Conservation (phyloP, 2,113 vertebrate genomes). For the Pachypanchax playfairii region DNA sequence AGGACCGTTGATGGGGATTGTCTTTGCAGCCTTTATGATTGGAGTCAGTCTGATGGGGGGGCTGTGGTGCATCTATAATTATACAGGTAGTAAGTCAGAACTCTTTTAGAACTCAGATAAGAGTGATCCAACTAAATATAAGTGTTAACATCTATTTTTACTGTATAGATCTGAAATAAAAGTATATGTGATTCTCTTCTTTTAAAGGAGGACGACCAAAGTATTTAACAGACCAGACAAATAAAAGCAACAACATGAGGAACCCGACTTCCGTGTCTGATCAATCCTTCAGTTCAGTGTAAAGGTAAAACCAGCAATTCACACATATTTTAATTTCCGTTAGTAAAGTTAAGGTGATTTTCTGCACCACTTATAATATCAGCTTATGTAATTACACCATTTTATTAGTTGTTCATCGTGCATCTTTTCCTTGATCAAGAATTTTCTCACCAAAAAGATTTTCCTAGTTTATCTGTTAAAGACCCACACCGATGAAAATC, state of each 20-base stretch:
- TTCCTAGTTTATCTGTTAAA: no score
- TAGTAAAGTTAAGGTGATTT: no score
- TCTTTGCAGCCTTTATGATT: slow-evolving; percentile 79
- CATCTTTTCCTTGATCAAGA: no score
- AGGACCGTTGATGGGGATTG: slow-evolving; percentile 67
- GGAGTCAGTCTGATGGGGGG: slow-evolving; percentile 77
- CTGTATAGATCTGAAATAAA: not conserved
- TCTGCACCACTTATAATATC: no score
- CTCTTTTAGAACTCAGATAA: no score
- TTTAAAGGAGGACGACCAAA: slow-evolving; percentile 29
- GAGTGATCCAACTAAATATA: no score
- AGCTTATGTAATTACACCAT: no score
- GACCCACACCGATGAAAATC: no score
- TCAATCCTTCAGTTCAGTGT: slow-evolving; percentile 69
- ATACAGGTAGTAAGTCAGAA: slow-evolving; percentile 74
- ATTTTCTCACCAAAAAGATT: no score
- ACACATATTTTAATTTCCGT: no score
- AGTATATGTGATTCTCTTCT: slow-evolving; percentile 1
- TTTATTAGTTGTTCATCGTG: no score
- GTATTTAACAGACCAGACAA: slow-evolving; percentile 28
- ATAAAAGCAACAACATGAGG: slow-evolving; percentile 12
- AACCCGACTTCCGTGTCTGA: slow-evolving; percentile 31
- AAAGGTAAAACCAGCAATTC: slow-evolving; percentile 52
- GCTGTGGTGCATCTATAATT: slow-evolving; percentile 81
- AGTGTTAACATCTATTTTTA: no score